A percentile compares a stretch with the other conserved stretches of the same genome.
Conservation (phyloP, 2,888 invertebrate species). For the Atherix ibis region DNA sequence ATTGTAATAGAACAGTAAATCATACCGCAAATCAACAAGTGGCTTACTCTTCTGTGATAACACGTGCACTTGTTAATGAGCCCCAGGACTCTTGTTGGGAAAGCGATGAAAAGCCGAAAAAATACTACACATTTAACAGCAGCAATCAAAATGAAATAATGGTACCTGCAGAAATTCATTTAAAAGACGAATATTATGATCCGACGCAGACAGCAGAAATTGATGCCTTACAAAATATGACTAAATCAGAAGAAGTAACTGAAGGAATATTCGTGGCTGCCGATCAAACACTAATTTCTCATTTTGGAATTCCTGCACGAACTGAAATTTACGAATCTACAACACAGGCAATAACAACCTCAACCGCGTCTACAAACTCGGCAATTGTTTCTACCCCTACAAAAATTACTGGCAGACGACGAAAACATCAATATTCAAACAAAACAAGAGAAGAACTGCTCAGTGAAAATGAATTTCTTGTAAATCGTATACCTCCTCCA, state of each 20-base stretch:
- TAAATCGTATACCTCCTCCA: constrained; percentile 52
- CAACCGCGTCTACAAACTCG: constrained; percentile 11
- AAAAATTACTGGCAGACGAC: constrained; percentile 7
- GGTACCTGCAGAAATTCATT: constrained; percentile 7
- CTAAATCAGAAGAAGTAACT: constrained; percentile 13
- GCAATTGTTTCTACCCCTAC: constrained; percentile 2
- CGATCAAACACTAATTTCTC: too few relatives aligned
- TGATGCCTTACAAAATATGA: constrained; percentile 11
- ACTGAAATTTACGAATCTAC: constrained; percentile 32
- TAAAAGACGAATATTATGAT: constrained; percentile 6
- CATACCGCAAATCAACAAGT: constrained; percentile 34
- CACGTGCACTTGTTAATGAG: constrained; percentile 40
- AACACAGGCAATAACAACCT: constrained; percentile 18
- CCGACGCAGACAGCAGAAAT: constrained; percentile 8
- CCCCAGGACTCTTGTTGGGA: constrained; percentile 8
- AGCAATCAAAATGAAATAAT: constrained; percentile 5
- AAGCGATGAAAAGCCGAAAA: neutral
- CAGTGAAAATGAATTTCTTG: constrained; percentile 31
- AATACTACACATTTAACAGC: constrained; percentile 14
- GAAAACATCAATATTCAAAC: constrained; percentile 7
- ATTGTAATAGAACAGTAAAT: too few relatives aligned
- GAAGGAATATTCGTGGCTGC: too few relatives aligned
- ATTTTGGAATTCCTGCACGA: too few relatives aligned
- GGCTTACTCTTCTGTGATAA: constrained; percentile 71
- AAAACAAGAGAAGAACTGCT: constrained; percentile 8